Evolutionary conservation across 2,797 vertebrate genomes (phyloP).

Genomic region (Enteromius anoplus): DNA sequence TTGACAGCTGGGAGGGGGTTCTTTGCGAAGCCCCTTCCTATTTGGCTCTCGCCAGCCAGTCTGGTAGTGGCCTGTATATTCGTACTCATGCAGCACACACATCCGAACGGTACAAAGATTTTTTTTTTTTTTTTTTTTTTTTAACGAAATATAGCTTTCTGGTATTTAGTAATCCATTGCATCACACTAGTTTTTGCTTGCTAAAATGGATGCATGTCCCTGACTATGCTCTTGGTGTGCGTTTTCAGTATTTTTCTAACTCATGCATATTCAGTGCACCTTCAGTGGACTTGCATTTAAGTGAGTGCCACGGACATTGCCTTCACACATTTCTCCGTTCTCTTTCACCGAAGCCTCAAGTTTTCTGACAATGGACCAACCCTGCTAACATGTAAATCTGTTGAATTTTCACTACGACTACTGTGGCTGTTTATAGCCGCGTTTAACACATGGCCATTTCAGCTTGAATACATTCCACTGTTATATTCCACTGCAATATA

Average conservation of each 20-base stretch:
- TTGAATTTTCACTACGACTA: neutral
- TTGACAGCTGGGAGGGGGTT: conserved; percentile 48
- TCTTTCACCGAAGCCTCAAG: conserved; percentile 1
- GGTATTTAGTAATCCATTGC: conserved; percentile 45
- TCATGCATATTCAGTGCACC: conserved; percentile 75
- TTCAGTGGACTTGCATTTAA: conserved; percentile 85
- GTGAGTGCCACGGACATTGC: conserved; percentile 84
- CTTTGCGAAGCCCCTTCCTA: conserved; percentile 14
- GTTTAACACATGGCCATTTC: neutral
- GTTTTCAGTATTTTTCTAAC: conserved; percentile 75
- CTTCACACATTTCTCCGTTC: conserved; percentile 32
- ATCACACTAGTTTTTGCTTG: conserved; percentile 49
- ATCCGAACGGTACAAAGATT: conserved; percentile 56
- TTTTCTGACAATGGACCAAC: conserved; percentile 35
- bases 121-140: conserved; percentile 16
- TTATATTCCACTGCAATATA: conserved; percentile 31
- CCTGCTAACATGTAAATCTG: neutral
- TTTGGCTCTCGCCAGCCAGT: conserved; percentile 33
- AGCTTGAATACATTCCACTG: conserved; percentile 33
- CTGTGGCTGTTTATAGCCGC: neutral
- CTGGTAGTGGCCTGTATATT: conserved; percentile 65
- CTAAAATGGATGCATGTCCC: conserved; percentile 70
- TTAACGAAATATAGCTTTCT: conserved; percentile 28
- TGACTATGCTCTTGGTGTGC: conserved; percentile 65
- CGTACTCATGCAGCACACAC: conserved; percentile 78